Base-by-base conservation (phyloP, 2,113 vertebrate genomes). In the Centropus bengalensis region DNA sequence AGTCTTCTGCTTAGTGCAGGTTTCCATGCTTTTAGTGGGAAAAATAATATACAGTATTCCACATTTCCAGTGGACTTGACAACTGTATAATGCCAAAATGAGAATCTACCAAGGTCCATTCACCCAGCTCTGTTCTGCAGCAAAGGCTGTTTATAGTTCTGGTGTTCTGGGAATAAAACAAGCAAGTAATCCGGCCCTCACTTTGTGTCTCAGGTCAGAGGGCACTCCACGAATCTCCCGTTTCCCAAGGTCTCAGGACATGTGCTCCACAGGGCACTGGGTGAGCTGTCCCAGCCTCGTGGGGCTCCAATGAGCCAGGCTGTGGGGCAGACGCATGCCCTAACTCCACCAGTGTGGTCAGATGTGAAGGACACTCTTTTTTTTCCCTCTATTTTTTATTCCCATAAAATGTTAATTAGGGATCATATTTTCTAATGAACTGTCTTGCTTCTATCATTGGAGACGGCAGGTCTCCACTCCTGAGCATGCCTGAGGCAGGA, bases 221-320 rank as follows among this genome's bases (percentile, higher is more conserved):
- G 11, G 28, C 19, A 7, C 26, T 12, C 38, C 22, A 14, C 12
- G 6, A 21, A 5, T 16, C 22, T 38, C 33, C 17, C 1, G 4
- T n/a, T 44, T 9, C 79, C 28, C 0, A 5, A 13, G 44, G 28
- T 12, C 27, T 36, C 0, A 12, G 62, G 75, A 64, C 4, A 3
- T 5, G 27, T 40, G 47, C 36, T 52, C 27, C 9, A 4, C 56
- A 10, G 54, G 58, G 26, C 5, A 9, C n/a, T 11, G 33, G 47
- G 68, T 7, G 6, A 55, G 42, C 22, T 45, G 55, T 20, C 36
- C 51, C 27, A 32, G 40, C 51, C 27, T 26, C 5, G 4, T 3
- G 5, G 47, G 63, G 47, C 32, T 6, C 27, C 7, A 22, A 38
- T 3, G 18, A n/a, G n/a, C 15, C 18, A 24, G 38, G n/a, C 14